Base-by-base conservation (phyloP, 2,888 invertebrate genomes). In the Scaptomyza caliginosa region DNA sequence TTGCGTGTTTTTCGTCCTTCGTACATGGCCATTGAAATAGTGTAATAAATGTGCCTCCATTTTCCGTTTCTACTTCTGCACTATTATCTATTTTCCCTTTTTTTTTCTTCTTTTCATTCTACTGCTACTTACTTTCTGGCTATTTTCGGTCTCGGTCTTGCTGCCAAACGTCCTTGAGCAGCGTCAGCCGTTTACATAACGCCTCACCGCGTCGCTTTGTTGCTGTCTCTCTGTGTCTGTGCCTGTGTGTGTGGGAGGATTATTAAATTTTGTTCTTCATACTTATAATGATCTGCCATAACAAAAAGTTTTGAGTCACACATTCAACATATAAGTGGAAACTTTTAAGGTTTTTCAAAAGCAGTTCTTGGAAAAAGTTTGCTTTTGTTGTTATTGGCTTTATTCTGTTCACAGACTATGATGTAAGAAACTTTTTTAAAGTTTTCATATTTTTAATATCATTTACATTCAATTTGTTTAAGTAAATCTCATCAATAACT, bases 1-100 rank as follows among this genome's bases (percentile, higher is more conserved):
- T 57, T 77, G 69, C 70, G 58, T 64, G 74, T 67, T 64, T 26
- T 65, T 57, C 64, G 71, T 67, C 77, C 84, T 82, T 84, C 74
- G 43, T 30, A 55, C 71, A 75, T 77, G 73, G 74, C 67, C 74
- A 72, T 77, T 76, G 74, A 67, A 46, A 52, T 74, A 59, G 50
- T 58, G 70, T 71, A 69, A 74, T 76, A 72, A 80, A 83, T 66
- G 59, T 51, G 17, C 30, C 49, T 46, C 34, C 24, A 34, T 42
- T 13, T 59, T 42, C 36, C 50, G 46, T 55, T 66, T 51, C 42
- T 46, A 45, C 59, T 52, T 51, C 52, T 48, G 28, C 23, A 10
- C 43, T 42, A 49, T 68, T 52, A 55, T 59, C 70, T 50, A 54
- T 32, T 43, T 60, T 34, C 1, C 43, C 34, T 28, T 50, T 71